Evolutionary conservation across 2,113 vertebrate genomes (phyloP), one percentile per base, ranked within the genome.

Genomic region (Epinephelus cyanopodus): DNA sequence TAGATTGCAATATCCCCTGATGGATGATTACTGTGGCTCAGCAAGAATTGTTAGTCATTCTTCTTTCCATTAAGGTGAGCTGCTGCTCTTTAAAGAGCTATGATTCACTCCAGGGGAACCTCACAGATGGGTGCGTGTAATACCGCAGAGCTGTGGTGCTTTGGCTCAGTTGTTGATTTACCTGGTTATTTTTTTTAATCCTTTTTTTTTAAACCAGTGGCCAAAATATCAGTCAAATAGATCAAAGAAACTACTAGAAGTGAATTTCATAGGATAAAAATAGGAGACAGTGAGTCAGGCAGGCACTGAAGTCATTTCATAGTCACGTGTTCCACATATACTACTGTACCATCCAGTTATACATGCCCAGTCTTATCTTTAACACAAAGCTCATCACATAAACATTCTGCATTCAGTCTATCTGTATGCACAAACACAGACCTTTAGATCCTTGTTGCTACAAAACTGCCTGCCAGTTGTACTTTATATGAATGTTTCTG

Each of bases 31-130:
- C 57, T 42, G 42, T 17, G 47, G 25, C 23, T 74, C 48, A 66
- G 60, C 13, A 57, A 63, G 9, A 75, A 76, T 17, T 74, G 15
- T 77, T 25, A 54, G n/a, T 89, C 82, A 81, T 27, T 73, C 27
- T 53, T 80, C 15, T 39, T 15, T 47, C 57, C 67, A 88, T 91
- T 77, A 81, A 66, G 54, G 19, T 67, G 66, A 78, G 65, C 67
- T 63, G 68, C 29, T 86, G 61, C 27, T 74, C 65, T 82, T 80
- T 82, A 64, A 67, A 71, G 18, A 56, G 48, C 18, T 2, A 4
- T 60, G 39, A 77, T 81, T 81, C 45, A 65, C 19, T 77, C 74
- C 81, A 57, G 79, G 57, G 42, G 2, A 81, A 85, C 64, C 75
- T 52, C 6, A 29, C 11, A 57, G 56, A 50, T 74, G 29, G 15